Conservation (phyloP, 2,888 invertebrate species). For the Ochropleura leucogaster region DNA sequence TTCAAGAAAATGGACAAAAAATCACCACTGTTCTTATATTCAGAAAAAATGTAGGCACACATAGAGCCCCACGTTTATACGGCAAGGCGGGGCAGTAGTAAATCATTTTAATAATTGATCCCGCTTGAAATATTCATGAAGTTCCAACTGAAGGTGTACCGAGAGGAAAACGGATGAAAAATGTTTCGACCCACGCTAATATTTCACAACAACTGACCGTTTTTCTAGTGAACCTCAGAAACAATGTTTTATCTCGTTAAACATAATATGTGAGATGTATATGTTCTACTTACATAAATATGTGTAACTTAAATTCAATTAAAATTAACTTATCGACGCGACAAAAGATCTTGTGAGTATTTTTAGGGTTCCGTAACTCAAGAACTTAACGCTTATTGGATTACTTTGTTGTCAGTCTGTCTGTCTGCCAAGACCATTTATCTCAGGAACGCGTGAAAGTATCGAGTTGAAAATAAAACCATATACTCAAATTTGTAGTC, state of each 20-base stretch:
- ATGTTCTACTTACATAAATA: neutral
- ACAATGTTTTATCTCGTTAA: slow-evolving; percentile 64
- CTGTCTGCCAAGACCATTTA: no score
- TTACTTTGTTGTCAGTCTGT: no score
- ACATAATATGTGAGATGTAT: slow-evolving; percentile 25
- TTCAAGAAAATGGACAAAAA: slow-evolving; percentile 63
- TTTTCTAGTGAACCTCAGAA: slow-evolving; percentile 66
- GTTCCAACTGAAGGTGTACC: slow-evolving; percentile 83
- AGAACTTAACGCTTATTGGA: no score
- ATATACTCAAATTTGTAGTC: no score
- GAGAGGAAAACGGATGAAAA: slow-evolving; percentile 85
- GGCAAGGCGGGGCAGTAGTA: slow-evolving; percentile 80
- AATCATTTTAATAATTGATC: slow-evolving; percentile 91
- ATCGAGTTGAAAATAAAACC: no score
- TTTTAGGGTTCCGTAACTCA: no score
- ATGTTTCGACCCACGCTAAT: slow-evolving; percentile 79
- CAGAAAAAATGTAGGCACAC: slow-evolving; percentile 74
- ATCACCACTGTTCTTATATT: slow-evolving; percentile 66
- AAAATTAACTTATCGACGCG: neutral
- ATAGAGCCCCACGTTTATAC: slow-evolving; percentile 76
- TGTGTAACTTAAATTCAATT: neutral
- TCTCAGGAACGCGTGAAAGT: no score
- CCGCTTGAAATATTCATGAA: slow-evolving; percentile 88
- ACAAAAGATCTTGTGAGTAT: neutral
- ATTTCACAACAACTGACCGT: slow-evolving; percentile 81